Base-by-base conservation (phyloP, 2,888 invertebrate genomes). In the Fabriciana adippe region DNA sequence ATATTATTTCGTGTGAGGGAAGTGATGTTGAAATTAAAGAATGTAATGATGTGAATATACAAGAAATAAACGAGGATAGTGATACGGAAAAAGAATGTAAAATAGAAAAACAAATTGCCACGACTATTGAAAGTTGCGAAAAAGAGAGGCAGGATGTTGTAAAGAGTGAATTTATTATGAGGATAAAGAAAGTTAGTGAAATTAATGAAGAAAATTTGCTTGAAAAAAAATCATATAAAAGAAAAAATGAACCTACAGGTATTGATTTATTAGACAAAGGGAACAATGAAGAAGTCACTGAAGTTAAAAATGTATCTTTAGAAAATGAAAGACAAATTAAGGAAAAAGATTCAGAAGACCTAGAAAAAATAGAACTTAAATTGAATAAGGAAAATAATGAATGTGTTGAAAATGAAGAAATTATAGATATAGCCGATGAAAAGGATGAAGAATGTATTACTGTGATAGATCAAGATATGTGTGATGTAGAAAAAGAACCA, bases 371-470 rank as follows among this genome's bases (percentile, higher is more conserved):
- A 0, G 13, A 48, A n/a, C n/a, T 4, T 31, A 13, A 59, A 15
- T 48, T 48, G 13, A 48, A 48, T 26, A 8, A 48, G 16, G 31
- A n/a, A 26, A 48, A 11, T 59, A 48, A 6, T n/a, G 16, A n/a
- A 8, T n/a, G 48, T 64, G 26, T 55, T 8, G 62, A 62, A 16
- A 62, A 53, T 48, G 66, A 59, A 47, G 69, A 76, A 51, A 64
- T 72, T 1, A 75, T 69, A 51, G 55, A 67, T 18, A 66, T 70
- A 55, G 64, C 71, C 55, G 68, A 72, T 69, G 72, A 76, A 54
- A 73, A 68, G 56, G 63, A 66, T 53, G 31, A 61, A 31, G 62
- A 68, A 54, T 66, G 35, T 66, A 47, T 55, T 35, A 53, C 51
- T 26, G 56, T 55, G 35, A 26, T 47, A 18, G 63, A 56, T 41